These are phyloP conservation scores for Homarus gammarus DNA, from an alignment of 2,888 invertebrate species.

Conservation along the genomic window DNA sequence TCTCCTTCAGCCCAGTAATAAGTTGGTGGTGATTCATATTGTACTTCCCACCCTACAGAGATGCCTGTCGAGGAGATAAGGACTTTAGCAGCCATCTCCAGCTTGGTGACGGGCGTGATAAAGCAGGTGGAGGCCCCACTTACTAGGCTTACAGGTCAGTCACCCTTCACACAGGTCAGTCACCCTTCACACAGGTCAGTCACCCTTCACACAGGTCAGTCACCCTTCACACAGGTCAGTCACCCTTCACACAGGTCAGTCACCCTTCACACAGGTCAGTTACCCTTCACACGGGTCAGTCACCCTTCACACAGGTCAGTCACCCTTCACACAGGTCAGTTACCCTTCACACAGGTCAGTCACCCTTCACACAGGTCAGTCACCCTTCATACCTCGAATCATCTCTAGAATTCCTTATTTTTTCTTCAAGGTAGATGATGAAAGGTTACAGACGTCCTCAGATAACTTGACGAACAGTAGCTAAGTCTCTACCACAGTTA, in stretches of 20 bases:
- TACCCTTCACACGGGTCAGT: background rate
- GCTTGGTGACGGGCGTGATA: slow-evolving; percentile 35
- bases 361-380: too few relatives aligned
- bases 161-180: background rate
- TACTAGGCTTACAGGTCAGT: slow-evolving; percentile 37
- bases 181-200: background rate
- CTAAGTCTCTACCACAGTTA: too few relatives aligned
- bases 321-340: background rate
- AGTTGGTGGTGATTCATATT: background rate
- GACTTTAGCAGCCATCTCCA: slow-evolving; percentile 24
- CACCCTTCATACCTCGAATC: too few relatives aligned
- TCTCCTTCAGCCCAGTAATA: background rate
- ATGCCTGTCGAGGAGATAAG: slow-evolving; percentile 20
- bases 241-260: background rate
- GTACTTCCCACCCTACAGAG: slow-evolving; percentile 29
- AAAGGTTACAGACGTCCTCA: too few relatives aligned
- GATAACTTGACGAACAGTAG: too few relatives aligned
- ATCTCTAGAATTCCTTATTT: too few relatives aligned
- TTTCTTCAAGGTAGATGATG: too few relatives aligned
- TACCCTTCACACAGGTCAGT: too few relatives aligned
- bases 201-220: background rate
- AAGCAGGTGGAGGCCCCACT: slow-evolving; percentile 27
- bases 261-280: background rate
- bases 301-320: background rate
- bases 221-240: background rate